These are phyloP conservation scores for Cryptophagus acutangulus DNA, from an alignment of 2,888 invertebrate genomes.

Conservation along the genomic window DNA sequence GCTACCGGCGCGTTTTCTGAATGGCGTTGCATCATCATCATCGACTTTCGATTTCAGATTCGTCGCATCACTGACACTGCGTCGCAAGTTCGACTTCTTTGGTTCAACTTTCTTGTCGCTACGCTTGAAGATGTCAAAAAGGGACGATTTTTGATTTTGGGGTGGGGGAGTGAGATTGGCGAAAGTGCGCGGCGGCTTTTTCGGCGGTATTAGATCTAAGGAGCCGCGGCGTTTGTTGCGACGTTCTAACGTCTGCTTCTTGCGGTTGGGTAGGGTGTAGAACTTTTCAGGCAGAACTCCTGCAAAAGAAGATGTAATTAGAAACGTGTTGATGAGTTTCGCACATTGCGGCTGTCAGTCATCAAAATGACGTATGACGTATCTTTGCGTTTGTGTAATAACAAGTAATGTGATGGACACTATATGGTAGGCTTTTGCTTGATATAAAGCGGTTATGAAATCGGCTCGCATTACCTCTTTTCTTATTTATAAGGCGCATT, in stretches of 20 bases:
- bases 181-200: slow-evolving; percentile 44
- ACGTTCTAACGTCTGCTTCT: slow-evolving; percentile 47
- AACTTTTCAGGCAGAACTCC: slow-evolving; percentile 56
- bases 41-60: slow-evolving; percentile 54
- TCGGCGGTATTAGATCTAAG: slow-evolving; percentile 50
- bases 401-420: too few species aligned
- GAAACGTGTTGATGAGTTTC: too few species aligned
- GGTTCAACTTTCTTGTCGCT: slow-evolving; percentile 56
- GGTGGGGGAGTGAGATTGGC: slow-evolving; percentile 56
- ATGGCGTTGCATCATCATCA: slow-evolving; percentile 20
- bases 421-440: too few species aligned
- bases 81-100: slow-evolving; percentile 49
- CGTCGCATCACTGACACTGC: slow-evolving; percentile 53
- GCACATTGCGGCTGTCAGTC: too few species aligned
- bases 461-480: too few species aligned
- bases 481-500: too few species aligned
- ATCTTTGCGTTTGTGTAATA: too few species aligned
- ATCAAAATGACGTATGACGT: too few species aligned
- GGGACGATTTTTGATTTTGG: slow-evolving; percentile 50
- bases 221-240: slow-evolving; percentile 48
- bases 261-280: slow-evolving; percentile 63
- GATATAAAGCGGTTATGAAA: too few species aligned
- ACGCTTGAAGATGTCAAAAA: slow-evolving; percentile 64
- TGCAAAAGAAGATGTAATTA: too few species aligned
- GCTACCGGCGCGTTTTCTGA: slow-evolving; percentile 55